phyloP scores from a whole-genome alignment of 2,888 invertebrate species.

The Clivina fossor region DNA sequence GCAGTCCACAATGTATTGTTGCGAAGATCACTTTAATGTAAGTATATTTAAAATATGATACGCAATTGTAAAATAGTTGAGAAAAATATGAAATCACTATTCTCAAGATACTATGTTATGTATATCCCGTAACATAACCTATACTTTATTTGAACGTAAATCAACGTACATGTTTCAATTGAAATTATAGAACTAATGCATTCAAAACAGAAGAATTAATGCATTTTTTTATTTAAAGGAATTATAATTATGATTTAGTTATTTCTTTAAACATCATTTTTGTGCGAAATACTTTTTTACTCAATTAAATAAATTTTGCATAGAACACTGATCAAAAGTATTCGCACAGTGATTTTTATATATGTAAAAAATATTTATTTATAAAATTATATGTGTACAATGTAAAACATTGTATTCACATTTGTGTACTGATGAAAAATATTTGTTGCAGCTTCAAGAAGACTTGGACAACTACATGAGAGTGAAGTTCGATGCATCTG shows the following conservation, averaged over 20 bases:
- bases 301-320: background rate
- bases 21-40: background rate
- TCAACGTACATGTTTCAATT: no score
- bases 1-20: background rate
- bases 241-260: background rate
- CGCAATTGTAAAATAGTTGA: background rate
- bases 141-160: background rate
- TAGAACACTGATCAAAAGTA: background rate
- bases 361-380: background rate
- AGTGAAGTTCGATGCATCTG: background rate
- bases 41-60: background rate
- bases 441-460: background rate
- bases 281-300: background rate
- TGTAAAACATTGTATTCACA: conserved; percentile 19
- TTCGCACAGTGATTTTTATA: background rate
- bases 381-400: background rate
- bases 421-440: background rate
- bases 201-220: background rate
- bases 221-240: background rate
- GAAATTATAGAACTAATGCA: background rate
- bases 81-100: background rate
- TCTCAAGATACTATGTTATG: background rate
- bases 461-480: conserved; percentile 1
- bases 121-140: background rate
- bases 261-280: background rate